These are phyloP conservation scores for Sturnus vulgaris DNA, from an alignment of 2,113 vertebrate genomes.

Conservation along the genomic window DNA sequence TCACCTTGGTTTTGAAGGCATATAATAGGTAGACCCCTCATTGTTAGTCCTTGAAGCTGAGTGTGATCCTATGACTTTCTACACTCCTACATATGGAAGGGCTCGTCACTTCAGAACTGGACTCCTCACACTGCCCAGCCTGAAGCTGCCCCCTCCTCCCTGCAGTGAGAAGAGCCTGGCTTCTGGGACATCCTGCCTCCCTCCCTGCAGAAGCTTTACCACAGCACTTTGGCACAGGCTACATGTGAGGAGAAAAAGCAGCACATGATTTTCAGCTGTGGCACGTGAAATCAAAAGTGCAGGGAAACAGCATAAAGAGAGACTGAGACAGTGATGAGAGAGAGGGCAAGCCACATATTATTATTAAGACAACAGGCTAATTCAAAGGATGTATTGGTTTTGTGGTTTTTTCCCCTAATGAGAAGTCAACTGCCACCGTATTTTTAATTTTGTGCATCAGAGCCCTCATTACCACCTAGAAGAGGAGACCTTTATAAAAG, in stretches of 20 bases:
- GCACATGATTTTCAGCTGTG: not conserved
- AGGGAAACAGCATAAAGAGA: not conserved
- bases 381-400: not conserved
- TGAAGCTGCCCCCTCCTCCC: not conserved
- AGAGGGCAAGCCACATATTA: not conserved
- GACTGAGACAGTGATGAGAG: not conserved
- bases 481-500: not conserved
- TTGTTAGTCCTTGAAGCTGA: not conserved
- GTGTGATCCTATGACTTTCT: not conserved
- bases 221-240: accelerated
- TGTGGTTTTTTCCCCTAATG: not conserved
- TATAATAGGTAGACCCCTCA: accelerated
- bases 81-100: accelerated
- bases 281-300: accelerated
- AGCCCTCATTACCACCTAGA: not conserved
- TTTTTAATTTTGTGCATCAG: not conserved
- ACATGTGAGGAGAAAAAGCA: not conserved
- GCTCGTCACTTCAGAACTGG: not conserved
- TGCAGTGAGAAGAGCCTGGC: not conserved
- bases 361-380: not conserved
- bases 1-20: not conserved
- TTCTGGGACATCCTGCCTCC: not conserved
- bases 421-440: not conserved
- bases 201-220: not conserved
- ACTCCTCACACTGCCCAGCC: not conserved